Evolutionary conservation across 2,797 vertebrate genomes (phyloP).

Genomic region (Gila robusta): DNA sequence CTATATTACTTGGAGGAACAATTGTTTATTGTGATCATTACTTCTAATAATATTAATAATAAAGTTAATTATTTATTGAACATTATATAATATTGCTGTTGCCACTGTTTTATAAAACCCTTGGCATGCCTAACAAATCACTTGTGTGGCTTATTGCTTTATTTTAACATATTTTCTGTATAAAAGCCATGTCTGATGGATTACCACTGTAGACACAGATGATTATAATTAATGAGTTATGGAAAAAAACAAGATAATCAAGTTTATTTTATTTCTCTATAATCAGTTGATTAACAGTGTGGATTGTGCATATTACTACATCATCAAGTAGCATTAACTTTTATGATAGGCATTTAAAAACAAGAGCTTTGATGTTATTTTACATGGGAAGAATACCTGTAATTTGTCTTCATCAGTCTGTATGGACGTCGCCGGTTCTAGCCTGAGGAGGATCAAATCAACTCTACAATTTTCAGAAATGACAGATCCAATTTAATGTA

Average conservation of each 20-base stretch:
- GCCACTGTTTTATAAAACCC: background rate
- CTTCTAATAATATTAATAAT: background rate
- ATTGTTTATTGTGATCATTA: background rate
- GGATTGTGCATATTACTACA: background rate
- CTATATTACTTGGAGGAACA: background rate
- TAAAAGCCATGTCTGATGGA: slow-evolving; percentile 2
- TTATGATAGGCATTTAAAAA: slow-evolving; percentile 45
- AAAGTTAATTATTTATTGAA: background rate
- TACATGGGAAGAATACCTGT: slow-evolving; percentile 71
- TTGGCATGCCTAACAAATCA: background rate
- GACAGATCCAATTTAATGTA: slow-evolving; percentile 85
- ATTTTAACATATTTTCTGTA: slow-evolving; percentile 16
- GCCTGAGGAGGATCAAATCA: slow-evolving; percentile 76
- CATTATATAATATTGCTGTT: background rate
- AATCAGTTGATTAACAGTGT: background rate
- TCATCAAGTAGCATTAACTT: slow-evolving; percentile 3
- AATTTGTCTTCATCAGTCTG: slow-evolving; percentile 85
- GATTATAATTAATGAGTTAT: slow-evolving; percentile 14
- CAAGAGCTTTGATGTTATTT: slow-evolving; percentile 51
- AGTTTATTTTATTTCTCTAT: slow-evolving; percentile 11
- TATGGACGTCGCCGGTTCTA: slow-evolving; percentile 74
- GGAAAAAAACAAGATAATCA: slow-evolving; percentile 16
- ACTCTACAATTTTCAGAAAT: slow-evolving; percentile 83
- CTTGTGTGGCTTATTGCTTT: slow-evolving; percentile 19
- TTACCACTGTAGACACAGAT: slow-evolving; percentile 9